Evolutionary conservation across 1,140 invertebrate genomes (phyloP), one percentile per base, ranked within the genome.

Genomic region (Daktulosphaira vitifoliae): DNA sequence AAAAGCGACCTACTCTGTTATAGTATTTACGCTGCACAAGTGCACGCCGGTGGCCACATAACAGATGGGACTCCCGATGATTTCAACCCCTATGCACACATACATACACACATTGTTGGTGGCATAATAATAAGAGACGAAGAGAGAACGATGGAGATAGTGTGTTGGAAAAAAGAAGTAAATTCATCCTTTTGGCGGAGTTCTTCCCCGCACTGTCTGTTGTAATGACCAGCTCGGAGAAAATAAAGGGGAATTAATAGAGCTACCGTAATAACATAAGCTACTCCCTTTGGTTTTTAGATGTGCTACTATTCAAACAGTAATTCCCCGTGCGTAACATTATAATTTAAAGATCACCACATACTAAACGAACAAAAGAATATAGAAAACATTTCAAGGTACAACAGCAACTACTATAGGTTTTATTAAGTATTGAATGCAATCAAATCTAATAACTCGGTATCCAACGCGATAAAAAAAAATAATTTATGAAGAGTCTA

Each of bases 241-340:
- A 59, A 59, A 59, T 44, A 59, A 59, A 59, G 54, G 54, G 54
- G 54, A 44, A 59, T 59, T 59, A 59, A 59, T 59, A 59, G 54
- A 59, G 54, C 39, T 26, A 37, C 37, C 39, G 54, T 59, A 59
- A 59, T 59, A 59, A 59, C 54, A 59, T 59, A 59, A 59, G 38
- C 54, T 38, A 22, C 20, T 26, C 54, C 54, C 39, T 59, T 48
- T 20, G 46, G 20, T 4, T 22, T 3, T 11, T 4, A 25, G 18
- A 33, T 18, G 20, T 29, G 16, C 16, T 20, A 37, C 33, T 53
- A 37, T 38, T 53, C 20, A 37, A 29, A 38, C 51, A 53, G 29
- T 6, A 53, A 23, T 37, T 33, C 29, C n/a, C n/a, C n/a, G n/a
- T n/a, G n/a, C n/a, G 29, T 11, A 6, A 33, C 29, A 33, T 33